Conservation (phyloP, 2,888 invertebrate species). For the Papilio protenor region DNA sequence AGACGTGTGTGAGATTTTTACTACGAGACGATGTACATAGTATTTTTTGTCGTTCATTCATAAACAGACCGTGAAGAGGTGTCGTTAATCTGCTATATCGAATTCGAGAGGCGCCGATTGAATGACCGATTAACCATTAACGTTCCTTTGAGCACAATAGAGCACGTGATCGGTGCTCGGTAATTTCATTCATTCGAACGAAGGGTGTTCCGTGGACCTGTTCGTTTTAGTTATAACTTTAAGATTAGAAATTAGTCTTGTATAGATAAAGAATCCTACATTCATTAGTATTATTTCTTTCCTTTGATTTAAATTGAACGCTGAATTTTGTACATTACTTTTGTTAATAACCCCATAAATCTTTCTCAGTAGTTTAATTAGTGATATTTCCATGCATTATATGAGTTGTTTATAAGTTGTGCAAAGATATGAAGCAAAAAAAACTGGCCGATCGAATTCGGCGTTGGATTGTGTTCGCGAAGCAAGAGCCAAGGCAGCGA, state of each 20-base stretch:
- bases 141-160: slow-evolving; percentile 74
- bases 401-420: slow-evolving; percentile 35
- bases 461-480: slow-evolving; percentile 51
- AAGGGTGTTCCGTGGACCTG: slow-evolving; percentile 61
- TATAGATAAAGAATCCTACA: slow-evolving; percentile 21
- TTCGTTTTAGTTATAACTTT: slow-evolving; percentile 51
- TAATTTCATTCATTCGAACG: slow-evolving; percentile 71
- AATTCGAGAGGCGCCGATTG: slow-evolving; percentile 64
- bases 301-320: background rate
- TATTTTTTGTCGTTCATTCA: slow-evolving; percentile 76
- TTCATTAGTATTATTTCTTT: slow-evolving; percentile 39
- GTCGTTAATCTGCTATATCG: slow-evolving; percentile 66
- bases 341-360: background rate
- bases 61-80: slow-evolving; percentile 69
- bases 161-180: slow-evolving; percentile 69
- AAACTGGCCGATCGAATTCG: slow-evolving; percentile 48
- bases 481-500: slow-evolving; percentile 54
- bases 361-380: background rate
- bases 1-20: slow-evolving; percentile 59
- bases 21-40: slow-evolving; percentile 63
- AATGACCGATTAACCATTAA: slow-evolving; percentile 77
- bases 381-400: slow-evolving; percentile 6
- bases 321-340: background rate
- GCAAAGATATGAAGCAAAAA: slow-evolving; percentile 39
- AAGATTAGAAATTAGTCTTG: slow-evolving; percentile 55